Base-by-base conservation (phyloP, 2,113 vertebrate genomes). In the Ophthalmolycus amberensis region DNA sequence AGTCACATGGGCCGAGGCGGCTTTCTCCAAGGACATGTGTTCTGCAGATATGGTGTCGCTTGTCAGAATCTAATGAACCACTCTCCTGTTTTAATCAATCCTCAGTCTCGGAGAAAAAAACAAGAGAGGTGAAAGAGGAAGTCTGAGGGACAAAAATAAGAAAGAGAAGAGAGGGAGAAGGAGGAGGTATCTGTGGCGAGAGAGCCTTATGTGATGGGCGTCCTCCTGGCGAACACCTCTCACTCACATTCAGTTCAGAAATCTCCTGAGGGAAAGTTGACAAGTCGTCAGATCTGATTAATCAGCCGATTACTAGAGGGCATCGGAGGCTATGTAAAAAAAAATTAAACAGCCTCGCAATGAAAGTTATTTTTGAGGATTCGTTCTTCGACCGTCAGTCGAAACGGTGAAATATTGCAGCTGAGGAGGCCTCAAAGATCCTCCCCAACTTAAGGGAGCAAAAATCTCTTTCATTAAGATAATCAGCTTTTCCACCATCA, bases 41-140 rank as follows among this genome's bases (percentile, higher is more conserved):
- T 90, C 83, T 74, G 77, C 87, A 89, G 88, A 91, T 83, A 83
- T 80, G 81, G 84, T 77, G 93, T 90, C 82, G 69, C 89, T 87
- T 88, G 91, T 92, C 89, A 84, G 72, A 84, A 89, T 92, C 89
- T 91, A 93, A 94, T 92, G 88, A 94, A 89, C 69, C 79, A 14
- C 85, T 87, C 82, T 86, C 82, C 75, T 42, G 75, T 86, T 91
- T 94, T 93, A 93, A 94, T 94, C 91, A 88, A 77, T 88, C 83
- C 65, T 77, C 29, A 15, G 64, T 18, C 44, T 34, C 58, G 4
- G 80, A 60, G 79, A 90, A 78, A 75, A 68, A 84, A 84, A 80
- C 79, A n/a, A n/a, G 68, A 75, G 71, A 65, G 64, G 76, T 76
- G 25, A 38, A n/a, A 14, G 27, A 6, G 56, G 38, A 60, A 84